Base-by-base conservation (phyloP, 2,113 vertebrate species). In the Rhabdornis inornatus region DNA sequence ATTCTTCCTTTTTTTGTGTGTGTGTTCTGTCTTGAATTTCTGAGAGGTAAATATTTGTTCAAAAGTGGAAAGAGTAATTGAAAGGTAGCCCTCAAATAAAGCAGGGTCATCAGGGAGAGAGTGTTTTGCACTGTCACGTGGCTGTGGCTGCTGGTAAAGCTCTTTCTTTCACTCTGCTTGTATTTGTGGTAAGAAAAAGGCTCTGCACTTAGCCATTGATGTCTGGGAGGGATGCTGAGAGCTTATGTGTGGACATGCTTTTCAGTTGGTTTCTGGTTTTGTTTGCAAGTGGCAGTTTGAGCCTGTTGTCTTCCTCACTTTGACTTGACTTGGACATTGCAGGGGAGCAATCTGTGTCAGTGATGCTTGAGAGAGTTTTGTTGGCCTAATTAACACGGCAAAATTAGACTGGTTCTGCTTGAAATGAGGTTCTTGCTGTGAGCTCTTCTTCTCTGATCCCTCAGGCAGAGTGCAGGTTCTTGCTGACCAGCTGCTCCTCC, bases 31-130 rank as follows among this genome's bases (percentile, higher is more conserved):
- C 83, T 89, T 71, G 35, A 66, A 52, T 66, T 90, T 90, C 68
- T 92, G 81, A 71, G 93, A 60, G 85, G 88, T 80, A 93, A 96
- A 88, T 94, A 83, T 83, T 95, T 90, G 75, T 64, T 63, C 59
- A 83, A 64, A 78, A 88, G 78, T 94, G 39, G 59, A 88, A 83
- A 50, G 66, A 80, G 75, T 59, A 85, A 66, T 80, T 90, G 85
- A 93, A 94, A 81, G 68, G 87, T 71, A 93, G 78, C n/a, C 55
- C 77, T 28, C 66, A 88, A 94, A 63, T 93, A 78, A 94, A 90
- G 68, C 2, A 21, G 52, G 76, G 53, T 86, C 60, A 79, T 90
- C 35, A 45, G 45, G 79, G 77, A 14, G 33, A 64, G 44, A 76
- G 44, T 0, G 1, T 74, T 83, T 50, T 2, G 3, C 70, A 1